A percentile compares a stretch with the other conserved stretches of the same genome.
Evolutionary conservation across 2,797 vertebrate species (phyloP).

Genomic region (Erpetoichthys calabaricus): DNA sequence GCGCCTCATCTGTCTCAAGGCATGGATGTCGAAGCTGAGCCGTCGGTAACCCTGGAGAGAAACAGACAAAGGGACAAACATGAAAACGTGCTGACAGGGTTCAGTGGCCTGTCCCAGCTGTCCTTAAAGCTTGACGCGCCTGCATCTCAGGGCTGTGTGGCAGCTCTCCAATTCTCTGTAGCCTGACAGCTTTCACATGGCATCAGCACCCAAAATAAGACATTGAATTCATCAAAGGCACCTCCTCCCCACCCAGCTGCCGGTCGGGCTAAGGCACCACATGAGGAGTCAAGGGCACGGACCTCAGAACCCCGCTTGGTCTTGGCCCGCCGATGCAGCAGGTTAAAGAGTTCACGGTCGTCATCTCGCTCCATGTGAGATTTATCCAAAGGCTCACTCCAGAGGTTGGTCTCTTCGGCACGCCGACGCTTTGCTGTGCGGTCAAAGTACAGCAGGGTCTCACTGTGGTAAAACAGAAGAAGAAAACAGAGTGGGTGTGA

Average conservation of each 20-base stretch:
- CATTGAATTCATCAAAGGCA: too few relatives aligned
- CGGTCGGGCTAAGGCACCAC: too few relatives aligned
- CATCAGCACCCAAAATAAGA: too few relatives aligned
- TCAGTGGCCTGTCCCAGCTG: too few relatives aligned
- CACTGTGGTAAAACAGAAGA: constrained; percentile 18
- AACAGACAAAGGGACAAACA: not conserved
- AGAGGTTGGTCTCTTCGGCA: constrained; percentile 63
- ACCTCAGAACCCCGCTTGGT: constrained; percentile 59
- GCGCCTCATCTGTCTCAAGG: constrained; percentile 55
- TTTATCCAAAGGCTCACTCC: constrained; percentile 57
- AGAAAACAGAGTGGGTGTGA: not conserved
- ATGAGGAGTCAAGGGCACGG: not conserved
- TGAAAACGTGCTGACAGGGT: too few relatives aligned
- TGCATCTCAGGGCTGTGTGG: not conserved
- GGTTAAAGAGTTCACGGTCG: constrained; percentile 46
- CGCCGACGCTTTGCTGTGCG: constrained; percentile 55
- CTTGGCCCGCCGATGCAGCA: constrained; percentile 52
- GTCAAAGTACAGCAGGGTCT: constrained; percentile 59
- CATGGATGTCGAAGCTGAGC: constrained; percentile 60
- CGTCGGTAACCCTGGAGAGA: constrained; percentile 48
- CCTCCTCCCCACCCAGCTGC: too few relatives aligned
- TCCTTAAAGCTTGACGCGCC: not conserved
- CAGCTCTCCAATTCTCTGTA: not conserved
- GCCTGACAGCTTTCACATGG: not conserved
- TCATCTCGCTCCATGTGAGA: constrained; percentile 60